Base-by-base conservation (phyloP, 2,888 invertebrate genomes). In the Harpalus rufipes region DNA sequence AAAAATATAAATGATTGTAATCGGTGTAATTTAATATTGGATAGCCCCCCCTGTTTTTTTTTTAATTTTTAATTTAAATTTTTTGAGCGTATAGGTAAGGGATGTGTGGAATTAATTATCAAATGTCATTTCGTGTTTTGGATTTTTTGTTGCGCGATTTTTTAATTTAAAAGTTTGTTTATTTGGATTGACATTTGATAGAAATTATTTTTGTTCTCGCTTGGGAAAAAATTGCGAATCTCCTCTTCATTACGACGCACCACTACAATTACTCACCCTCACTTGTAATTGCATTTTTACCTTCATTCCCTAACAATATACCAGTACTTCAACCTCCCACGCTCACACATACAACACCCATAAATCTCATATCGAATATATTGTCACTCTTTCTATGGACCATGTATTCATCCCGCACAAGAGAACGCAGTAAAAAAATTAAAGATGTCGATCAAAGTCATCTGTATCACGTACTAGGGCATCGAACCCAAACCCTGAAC, bases 1-100 rank as follows among this genome's bases (percentile, higher is more conserved):
- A 81, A 81, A 81, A 81, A 81, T 81, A 81, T 81, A 81, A 81
- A 81, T 81, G 81, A 81, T 81, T 81, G 51, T 81, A 81, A 81
- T 68, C 81, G 68, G 51, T 51, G 81, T 68, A 81, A 81, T 81
- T 81, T 81, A 81, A 81, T 81, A 81, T 72, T 81, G 81, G 51
- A 81, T 78, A 44, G 58, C n/a, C 78, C 78, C 21, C 76, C 78
- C 78, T 58, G 51, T 74, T 78, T 56, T 78, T 74, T 72, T 78
- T 78, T 78, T 78, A 78, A 78, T 78, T 78, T 78, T 78, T 78
- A 78, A 78, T 78, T 78, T 78, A 78, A 78, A 78, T 78, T 78
- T 74, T 78, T 78, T 58, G 78, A 78, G 41, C 58, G 78, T 78
- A 74, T 74, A 78, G 78, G 78, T 78, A 78, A 78, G 78, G 78